phyloP scores from a whole-genome alignment of 2,888 invertebrate genomes.

The Cephonodes hylas region DNA sequence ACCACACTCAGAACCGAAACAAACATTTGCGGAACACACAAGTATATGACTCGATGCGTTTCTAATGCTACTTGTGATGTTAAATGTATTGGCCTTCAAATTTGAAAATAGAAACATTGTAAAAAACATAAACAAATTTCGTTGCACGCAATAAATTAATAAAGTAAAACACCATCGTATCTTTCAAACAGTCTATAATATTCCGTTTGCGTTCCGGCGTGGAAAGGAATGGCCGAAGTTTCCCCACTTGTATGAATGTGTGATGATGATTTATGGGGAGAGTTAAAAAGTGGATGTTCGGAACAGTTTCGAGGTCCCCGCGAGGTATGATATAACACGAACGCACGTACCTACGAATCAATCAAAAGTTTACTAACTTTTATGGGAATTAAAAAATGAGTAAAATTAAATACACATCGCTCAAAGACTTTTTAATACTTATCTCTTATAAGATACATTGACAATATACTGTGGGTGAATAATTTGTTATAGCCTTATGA shows the following conservation, averaged over 20 bases:
- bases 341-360: conserved; percentile 16
- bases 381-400: not conserved
- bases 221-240: conserved; percentile 16
- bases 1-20: too few species aligned
- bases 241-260: conserved; percentile 16
- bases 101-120: too few species aligned
- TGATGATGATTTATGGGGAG: conserved; percentile 21
- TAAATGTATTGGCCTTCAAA: too few species aligned
- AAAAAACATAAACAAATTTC: too few species aligned
- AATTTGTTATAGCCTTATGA: too few species aligned
- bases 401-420: not conserved
- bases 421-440: not conserved
- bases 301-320: conserved; percentile 14
- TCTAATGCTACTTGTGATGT: too few species aligned
- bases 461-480: too few species aligned
- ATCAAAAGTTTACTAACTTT: conserved; percentile 12
- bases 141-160: not conserved
- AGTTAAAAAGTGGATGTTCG: conserved; percentile 18
- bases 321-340: conserved; percentile 13
- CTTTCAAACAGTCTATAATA: conserved; percentile 12
- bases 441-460: too few species aligned
- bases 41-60: too few species aligned
- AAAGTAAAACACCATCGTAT: not conserved
- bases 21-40: too few species aligned
- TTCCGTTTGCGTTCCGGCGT: conserved; percentile 3